phyloP scores from a whole-genome alignment of 2,888 invertebrate species.

The Latrodectus elegans region DNA sequence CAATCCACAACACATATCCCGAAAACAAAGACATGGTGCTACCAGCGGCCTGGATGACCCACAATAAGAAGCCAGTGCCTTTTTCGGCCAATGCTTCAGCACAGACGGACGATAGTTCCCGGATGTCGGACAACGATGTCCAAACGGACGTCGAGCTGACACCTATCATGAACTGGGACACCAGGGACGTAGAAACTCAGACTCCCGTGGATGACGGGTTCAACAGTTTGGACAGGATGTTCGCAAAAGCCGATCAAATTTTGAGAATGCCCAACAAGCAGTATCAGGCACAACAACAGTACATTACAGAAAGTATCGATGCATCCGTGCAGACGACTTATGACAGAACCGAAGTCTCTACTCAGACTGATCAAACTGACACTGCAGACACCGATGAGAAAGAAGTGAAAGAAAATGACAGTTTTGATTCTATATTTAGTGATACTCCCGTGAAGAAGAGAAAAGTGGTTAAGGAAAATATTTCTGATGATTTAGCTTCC shows the following conservation, averaged over 20 bases:
- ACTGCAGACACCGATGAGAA: neutral
- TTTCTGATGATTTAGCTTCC: neutral
- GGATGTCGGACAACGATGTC: constrained; percentile 38
- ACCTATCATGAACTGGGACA: constrained; percentile 56
- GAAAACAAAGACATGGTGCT: constrained; percentile 59
- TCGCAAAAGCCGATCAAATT: constrained; percentile 59
- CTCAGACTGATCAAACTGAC: constrained; percentile 41
- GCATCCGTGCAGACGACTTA: constrained; percentile 51
- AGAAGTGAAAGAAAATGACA: constrained; percentile 16
- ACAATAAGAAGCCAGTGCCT: constrained; percentile 16
- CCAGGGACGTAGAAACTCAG: constrained; percentile 66
- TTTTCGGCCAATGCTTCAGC: constrained; percentile 42
- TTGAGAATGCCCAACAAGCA: constrained; percentile 20
- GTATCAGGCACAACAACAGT: neutral
- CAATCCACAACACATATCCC: constrained; percentile 25
- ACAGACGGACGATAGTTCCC: constrained; percentile 43
- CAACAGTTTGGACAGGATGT: constrained; percentile 56
- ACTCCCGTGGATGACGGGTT: constrained; percentile 50
- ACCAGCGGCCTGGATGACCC: constrained; percentile 50
- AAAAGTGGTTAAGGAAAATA: neutral
- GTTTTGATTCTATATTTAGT: constrained; percentile 40
- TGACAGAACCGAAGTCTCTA: constrained; percentile 41
- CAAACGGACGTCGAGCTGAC: constrained; percentile 43
- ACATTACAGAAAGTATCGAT: constrained; percentile 7
- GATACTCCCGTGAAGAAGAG: neutral